Base-by-base conservation (phyloP, 2,888 invertebrate genomes). In the Willowsia nigromaculata region DNA sequence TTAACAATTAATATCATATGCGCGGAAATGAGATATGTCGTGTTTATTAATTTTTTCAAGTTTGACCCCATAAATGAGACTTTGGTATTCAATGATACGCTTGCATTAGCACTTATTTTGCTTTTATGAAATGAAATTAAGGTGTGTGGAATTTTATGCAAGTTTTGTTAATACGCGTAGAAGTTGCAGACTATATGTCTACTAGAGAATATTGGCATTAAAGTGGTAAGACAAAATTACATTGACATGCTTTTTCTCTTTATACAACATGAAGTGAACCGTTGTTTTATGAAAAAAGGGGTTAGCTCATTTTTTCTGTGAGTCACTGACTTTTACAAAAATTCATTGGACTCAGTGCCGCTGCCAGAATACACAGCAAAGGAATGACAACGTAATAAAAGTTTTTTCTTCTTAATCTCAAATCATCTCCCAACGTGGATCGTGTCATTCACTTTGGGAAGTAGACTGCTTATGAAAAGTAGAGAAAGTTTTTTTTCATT, bases 331-430 rank as follows among this genome's bases (percentile, higher is more conserved):
- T 9, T n/a, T 50, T 50, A 13, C 18, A 65, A 13, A 74, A 74
- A 53, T 33, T 78, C 78, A 50, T 74, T 43, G 47, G 43, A 30
- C 47, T 53, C 6, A 50, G 30, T 15, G 33, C n/a, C 62, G 22
- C 30, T 71, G 25, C 4, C n/a, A 47, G 71, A 37, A 68, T 71
- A 68, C 27, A 53, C 71, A 84, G 59, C 25, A 13, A 50, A 27
- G 53, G 71, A 86, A 86, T 80, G 81, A 81, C 86, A 56, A 47
- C 27, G 71, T 87, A 82, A 82, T 87, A 87, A 86, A 80, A 82
- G 53, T 82, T 87, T 74, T 74, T 71, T 71, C 71, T 87, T 82
- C 81, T 87, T 87, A 82, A 74, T 87, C 71, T 87, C 87, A 87
- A 87, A 82, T 81, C 81, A 82, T 81, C 87, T 87, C 81, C 56